Base-by-base conservation (phyloP, 2,797 vertebrate genomes). In the Geotrypetes seraphini region DNA sequence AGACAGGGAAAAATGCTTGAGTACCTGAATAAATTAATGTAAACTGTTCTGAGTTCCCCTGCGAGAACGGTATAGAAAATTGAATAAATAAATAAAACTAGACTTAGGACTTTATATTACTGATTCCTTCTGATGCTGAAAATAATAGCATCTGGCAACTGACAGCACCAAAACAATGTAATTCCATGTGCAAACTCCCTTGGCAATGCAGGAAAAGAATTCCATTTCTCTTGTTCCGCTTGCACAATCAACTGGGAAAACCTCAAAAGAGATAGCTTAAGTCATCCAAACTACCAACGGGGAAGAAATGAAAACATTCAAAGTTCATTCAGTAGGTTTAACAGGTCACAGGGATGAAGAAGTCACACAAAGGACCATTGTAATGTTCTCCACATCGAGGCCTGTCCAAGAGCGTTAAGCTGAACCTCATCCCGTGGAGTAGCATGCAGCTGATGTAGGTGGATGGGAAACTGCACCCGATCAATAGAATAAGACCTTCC, bases 371-470 rank as follows among this genome's bases (percentile, higher is more conserved):
- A 79, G 66, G 16, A 25, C 34, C 26, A 64, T 52, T 65, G 60
- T 71, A 29, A 51, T 53, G 23, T 36, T 50, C 55, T 0, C 0
- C 1, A 0, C 33, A 48, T 44, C 43, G 50, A 71, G 49, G 42
- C 47, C 67, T 66, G 54, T 68, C 63, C 66, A 66, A 59, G 53
- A 64, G 61, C 57, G 69, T 67, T 63, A 52, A 38, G 0, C 59
- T 62, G 70, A 60, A 71, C 41, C 43, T 55, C 58, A 71, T 68
- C 60, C 52, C 65, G 66, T 60, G 15, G 42, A 71, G 47, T 51
- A 43, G 53, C 50, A 60, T 22, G 56, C 64, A 70, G 58, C 72
- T 75, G 71, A 75, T 57, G 55, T 55, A 62, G 65, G 53, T 63
- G 51, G 52, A 60, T 53, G 57, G 60, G 54, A 64, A 65, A 56